A percentile compares a stretch with the other conserved stretches of the same genome.
Conservation (phyloP, 2,888 invertebrate genomes). For the Amorpha juglandis region DNA sequence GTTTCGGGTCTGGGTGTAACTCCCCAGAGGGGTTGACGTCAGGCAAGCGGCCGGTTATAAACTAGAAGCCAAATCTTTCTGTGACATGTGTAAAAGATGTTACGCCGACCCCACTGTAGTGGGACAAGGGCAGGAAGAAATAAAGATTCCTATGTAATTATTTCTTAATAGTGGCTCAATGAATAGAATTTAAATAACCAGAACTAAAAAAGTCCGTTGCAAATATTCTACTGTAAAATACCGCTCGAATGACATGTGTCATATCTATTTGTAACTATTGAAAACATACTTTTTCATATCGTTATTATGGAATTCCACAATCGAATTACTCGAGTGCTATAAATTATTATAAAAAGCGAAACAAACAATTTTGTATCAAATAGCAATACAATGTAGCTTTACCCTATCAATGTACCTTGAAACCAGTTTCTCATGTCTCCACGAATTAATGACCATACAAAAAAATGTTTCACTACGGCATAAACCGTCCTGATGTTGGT, state of each 20-base stretch:
- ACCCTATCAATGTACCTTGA: slow-evolving; percentile 18
- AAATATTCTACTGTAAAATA: background rate
- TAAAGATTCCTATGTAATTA: too few relatives aligned
- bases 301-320: background rate
- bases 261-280: background rate
- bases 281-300: background rate
- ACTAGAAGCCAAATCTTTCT: too few relatives aligned
- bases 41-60: too few relatives aligned
- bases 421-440: slow-evolving; percentile 6
- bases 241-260: background rate
- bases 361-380: background rate
- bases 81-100: too few relatives aligned
- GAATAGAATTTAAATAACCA: too few relatives aligned
- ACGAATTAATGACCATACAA: slow-evolving; percentile 37
- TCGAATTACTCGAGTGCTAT: background rate
- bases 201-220: too few relatives aligned
- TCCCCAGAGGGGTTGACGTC: too few relatives aligned
- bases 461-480: slow-evolving; percentile 24
- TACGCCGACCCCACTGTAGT: too few relatives aligned
- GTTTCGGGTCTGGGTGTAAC: too few relatives aligned
- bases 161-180: too few relatives aligned
- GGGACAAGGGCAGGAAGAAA: too few relatives aligned
- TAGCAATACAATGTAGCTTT: slow-evolving; percentile 10
- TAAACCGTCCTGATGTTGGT: slow-evolving; percentile 50
- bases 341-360: background rate